Percentiles rank a stretch among this genome's conserved stretches.
These are phyloP conservation scores for Papilio polytes DNA, from an alignment of 1,140 invertebrate genomes.

Conservation along the genomic window DNA sequence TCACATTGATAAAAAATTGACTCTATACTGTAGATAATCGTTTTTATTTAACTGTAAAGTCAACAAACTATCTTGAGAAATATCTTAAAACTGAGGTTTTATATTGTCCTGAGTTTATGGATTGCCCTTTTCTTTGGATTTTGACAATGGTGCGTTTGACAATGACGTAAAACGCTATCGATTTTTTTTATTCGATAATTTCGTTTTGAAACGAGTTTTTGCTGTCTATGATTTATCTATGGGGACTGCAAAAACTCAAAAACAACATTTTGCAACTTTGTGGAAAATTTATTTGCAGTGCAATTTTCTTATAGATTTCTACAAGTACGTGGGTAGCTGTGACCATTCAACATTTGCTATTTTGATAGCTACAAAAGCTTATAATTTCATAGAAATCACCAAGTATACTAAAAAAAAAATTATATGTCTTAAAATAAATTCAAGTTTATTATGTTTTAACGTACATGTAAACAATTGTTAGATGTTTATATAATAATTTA, in stretches of 20 bases:
- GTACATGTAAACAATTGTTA: neutral
- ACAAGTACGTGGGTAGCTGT: no score
- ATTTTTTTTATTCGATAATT: neutral
- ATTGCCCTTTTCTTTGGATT: neutral
- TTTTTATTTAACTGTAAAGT: neutral
- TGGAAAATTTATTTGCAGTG: neutral
- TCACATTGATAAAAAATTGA: conserved; percentile 7
- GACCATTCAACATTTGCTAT: neutral
- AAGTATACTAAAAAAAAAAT: neutral
- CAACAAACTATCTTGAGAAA: neutral
- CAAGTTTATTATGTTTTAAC: conserved; percentile 4
- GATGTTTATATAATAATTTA: conserved; percentile 20
- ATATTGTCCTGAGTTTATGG: neutral
- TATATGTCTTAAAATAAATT: neutral
- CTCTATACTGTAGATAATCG: neutral
- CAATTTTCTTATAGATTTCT: no score
- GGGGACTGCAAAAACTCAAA: neutral
- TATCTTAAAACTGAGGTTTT: neutral
- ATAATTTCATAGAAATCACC: neutral
- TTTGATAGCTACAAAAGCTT: neutral
- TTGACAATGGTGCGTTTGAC: neutral
- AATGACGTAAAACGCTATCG: neutral
- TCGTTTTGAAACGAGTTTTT: neutral
- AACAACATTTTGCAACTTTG: neutral
- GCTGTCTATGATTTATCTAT: neutral